Base-by-base conservation (phyloP, 2,797 vertebrate genomes). In the Tapera naevia region DNA sequence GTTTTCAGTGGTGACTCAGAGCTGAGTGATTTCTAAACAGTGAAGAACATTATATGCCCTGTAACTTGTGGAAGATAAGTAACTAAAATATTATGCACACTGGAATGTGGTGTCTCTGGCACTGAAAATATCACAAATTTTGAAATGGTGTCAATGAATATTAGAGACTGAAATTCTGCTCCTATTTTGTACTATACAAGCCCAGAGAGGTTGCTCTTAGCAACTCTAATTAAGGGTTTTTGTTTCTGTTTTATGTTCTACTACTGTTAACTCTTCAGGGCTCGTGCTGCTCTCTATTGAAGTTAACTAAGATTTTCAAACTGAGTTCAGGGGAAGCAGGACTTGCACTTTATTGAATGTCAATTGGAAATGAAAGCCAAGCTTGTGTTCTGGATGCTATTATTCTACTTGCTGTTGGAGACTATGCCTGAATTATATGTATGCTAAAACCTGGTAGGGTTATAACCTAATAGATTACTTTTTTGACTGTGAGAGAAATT, bases 31-130 rank as follows among this genome's bases (percentile, higher is more conserved):
- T 97, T 95, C 89, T 89, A 74, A 94, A 83, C 78, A 93, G 53
- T 80, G 82, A 91, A 82, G 92, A 92, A 88, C 37, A 72, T 88
- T n/a, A n/a, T 60, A 64, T 89, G 69, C n/a, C 62, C 54, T 76
- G 82, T 56, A 88, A 81, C 24, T 95, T 73, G 37, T 19, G 66
- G 85, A 89, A 93, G 81, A 78, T 69, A 94, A 92, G 93, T 85
- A 80, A 81, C 37, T 65, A 66, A 94, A 95, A 88, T 72, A 48
- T 89, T 88, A 86, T 28, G 62, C 53, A 27, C 57, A 60, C 25
- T 90, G 87, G 84, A 94, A 89, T 75, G 69, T 94, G 80, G 90
- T 95, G 80, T 94, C 72, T 89, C 96, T 95, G 93, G 85, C 91
- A 92, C 57, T 57, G 71, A 72, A 94, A 91, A 57, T 25, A 84